A percentile compares a stretch with the other conserved stretches of the same genome.
phyloP scores from a whole-genome alignment of 2,888 invertebrate genomes.

The Lasioglossum lativentre region DNA sequence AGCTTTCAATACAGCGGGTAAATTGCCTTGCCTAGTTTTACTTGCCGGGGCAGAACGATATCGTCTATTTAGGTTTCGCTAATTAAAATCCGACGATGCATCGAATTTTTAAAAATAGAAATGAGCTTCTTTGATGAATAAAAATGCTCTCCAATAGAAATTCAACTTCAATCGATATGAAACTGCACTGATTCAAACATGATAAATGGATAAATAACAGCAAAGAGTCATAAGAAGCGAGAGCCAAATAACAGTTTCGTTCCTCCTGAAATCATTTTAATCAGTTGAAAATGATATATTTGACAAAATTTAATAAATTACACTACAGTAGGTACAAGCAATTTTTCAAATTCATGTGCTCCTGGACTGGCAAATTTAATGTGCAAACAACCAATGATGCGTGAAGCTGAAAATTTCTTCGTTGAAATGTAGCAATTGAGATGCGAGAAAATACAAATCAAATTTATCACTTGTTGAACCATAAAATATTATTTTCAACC shows the following conservation, averaged over 20 bases:
- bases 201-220: neutral
- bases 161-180: neutral
- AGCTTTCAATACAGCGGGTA: neutral
- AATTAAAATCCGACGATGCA: neutral
- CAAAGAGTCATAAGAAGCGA: neutral
- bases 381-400: neutral
- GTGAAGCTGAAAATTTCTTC: neutral
- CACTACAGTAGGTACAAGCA: neutral
- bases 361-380: neutral
- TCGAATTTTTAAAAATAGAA: neutral
- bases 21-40: neutral
- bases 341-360: neutral
- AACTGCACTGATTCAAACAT: neutral
- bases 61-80: neutral
- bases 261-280: neutral
- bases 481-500: neutral
- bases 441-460: neutral
- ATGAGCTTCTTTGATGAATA: neutral
- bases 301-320: neutral
- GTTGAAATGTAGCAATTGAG: neutral
- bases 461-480: neutral
- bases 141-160: neutral
- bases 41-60: neutral
- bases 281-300: neutral
- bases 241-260: neutral